Conservation (phyloP, 2,113 vertebrate genomes). For the Oreochromis aureus region DNA sequence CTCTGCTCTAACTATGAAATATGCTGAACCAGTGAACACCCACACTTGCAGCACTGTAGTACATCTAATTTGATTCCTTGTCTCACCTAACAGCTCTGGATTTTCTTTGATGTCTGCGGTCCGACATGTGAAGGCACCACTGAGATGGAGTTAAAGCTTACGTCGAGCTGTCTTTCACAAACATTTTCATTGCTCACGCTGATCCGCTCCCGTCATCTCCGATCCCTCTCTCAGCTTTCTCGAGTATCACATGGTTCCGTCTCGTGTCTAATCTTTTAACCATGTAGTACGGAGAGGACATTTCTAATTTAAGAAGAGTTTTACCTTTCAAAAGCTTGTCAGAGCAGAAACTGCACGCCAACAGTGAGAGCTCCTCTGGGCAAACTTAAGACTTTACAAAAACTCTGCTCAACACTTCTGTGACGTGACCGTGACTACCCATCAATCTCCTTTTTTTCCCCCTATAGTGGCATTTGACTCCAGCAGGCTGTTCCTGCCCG, state of each 20-base stretch:
- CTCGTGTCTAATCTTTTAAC: constrained; percentile 24
- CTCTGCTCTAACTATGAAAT: constrained; percentile 36
- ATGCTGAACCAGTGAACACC: constrained; percentile 36
- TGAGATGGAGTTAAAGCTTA: background rate
- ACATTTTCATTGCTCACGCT: background rate
- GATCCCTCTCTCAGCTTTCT: constrained; percentile 1
- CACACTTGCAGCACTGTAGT: constrained; percentile 10
- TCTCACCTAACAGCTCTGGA: background rate
- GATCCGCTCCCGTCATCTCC: constrained; percentile 12
- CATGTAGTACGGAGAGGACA: background rate
- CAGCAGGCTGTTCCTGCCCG: background rate
- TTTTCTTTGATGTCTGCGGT: constrained; percentile 38
- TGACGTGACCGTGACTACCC: background rate
- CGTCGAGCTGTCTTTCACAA: background rate
- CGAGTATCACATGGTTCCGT: background rate
- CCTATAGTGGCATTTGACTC: background rate
- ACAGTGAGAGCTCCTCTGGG: background rate
- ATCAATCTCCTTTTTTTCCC: background rate
- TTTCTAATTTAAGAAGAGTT: constrained; percentile 1
- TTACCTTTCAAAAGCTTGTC: background rate
- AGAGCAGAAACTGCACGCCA: background rate
- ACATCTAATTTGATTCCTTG: constrained; percentile 40
- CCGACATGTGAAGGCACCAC: background rate
- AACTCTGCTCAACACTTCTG: background rate
- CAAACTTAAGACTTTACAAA: background rate